Evolutionary conservation across 2,888 invertebrate genomes (phyloP).

Genomic region (Dexiosoma caninum): DNA sequence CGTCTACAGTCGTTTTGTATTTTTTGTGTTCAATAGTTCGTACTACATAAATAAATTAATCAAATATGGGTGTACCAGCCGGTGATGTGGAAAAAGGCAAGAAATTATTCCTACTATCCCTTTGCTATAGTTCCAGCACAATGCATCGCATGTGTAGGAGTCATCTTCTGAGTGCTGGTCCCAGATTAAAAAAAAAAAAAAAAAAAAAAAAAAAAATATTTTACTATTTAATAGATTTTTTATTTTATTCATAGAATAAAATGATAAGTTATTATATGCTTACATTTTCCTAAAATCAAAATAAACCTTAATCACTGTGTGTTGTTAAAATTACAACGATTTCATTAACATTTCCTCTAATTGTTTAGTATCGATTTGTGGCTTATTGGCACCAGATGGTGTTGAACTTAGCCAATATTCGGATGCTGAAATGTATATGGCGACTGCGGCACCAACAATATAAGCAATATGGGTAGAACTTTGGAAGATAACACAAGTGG

Average conservation of each 20-base stretch:
- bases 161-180: too few relatives aligned
- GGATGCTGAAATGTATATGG: conserved; percentile 89
- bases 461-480: conserved; percentile 87
- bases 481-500: conserved; percentile 91
- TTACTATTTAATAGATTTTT: neutral
- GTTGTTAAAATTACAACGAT: conserved; percentile 69
- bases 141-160: too few relatives aligned
- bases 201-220: too few relatives aligned
- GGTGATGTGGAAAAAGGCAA: conserved; percentile 98
- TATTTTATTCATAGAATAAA: conserved; percentile 75
- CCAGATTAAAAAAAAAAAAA: too few relatives aligned
- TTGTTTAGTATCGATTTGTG: conserved; percentile 75
- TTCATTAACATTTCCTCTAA: conserved; percentile 77
- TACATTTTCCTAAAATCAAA: conserved; percentile 36
- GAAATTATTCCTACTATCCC: conserved; percentile 96
- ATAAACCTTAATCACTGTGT: neutral
- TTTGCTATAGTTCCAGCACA: too few relatives aligned
- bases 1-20: conserved; percentile 63
- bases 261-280: conserved; percentile 51
- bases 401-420: conserved; percentile 84
- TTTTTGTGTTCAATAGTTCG: conserved; percentile 73
- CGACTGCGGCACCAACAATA: conserved; percentile 87
- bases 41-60: conserved; percentile 64
- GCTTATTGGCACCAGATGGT: conserved; percentile 70
- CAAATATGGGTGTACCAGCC: conserved; percentile 87